phyloP scores from a whole-genome alignment of 2,113 vertebrate genomes.

The Sprattus sprattus region DNA sequence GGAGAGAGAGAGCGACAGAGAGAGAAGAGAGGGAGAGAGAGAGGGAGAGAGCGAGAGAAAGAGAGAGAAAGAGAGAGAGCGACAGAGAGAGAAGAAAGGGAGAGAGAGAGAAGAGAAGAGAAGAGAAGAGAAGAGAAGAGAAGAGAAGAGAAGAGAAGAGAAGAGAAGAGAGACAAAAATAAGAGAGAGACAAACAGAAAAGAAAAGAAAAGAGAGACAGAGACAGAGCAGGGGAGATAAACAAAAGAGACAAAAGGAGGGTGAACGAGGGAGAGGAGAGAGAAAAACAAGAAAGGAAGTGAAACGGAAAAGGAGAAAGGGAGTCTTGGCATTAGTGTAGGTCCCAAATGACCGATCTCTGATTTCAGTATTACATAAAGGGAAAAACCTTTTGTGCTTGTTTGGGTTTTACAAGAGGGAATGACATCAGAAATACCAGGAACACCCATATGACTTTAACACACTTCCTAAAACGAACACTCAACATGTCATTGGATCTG shows the following conservation, averaged over 20 bases:
- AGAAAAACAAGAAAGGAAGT: not conserved
- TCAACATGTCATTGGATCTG: too few relatives aligned
- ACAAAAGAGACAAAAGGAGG: not conserved
- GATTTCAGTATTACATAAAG: not conserved
- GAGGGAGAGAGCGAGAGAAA: not conserved
- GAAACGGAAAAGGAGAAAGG: not conserved
- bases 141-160: not conserved
- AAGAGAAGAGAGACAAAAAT: not conserved
- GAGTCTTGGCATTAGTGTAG: not conserved
- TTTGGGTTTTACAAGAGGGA: not conserved
- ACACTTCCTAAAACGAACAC: too few relatives aligned
- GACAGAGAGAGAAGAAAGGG: not conserved
- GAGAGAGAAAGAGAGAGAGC: not conserved
- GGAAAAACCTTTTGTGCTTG: not conserved
- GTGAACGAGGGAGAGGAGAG: not conserved
- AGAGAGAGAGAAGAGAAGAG: not conserved
- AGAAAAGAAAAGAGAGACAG: not conserved
- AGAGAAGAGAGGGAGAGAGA: not conserved
- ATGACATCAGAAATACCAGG: too few relatives aligned
- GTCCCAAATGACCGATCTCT: not conserved
- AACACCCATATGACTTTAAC: too few relatives aligned
- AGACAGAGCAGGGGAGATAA: not conserved
- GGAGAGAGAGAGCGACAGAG: not conserved
- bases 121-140: not conserved
- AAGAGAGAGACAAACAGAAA: not conserved